Evolutionary conservation across 1,140 invertebrate species (phyloP).

Genomic region (Drosophila malerkotliana): DNA sequence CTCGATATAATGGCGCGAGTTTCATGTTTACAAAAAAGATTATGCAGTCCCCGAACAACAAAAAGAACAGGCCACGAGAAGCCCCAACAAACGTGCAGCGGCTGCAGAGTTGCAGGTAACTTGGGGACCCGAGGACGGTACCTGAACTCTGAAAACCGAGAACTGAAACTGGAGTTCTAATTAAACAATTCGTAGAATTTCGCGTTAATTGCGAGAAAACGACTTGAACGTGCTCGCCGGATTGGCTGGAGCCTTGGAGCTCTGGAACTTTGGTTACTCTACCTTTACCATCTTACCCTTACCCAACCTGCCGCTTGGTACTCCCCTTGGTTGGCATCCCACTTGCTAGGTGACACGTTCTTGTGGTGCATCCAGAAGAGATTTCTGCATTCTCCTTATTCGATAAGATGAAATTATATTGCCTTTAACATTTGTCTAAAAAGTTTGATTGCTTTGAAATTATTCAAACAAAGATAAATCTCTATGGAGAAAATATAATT

Average conservation of each 20-base stretch:
- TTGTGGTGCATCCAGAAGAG: conserved; percentile 1
- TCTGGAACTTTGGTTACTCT: neutral
- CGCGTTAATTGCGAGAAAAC: conserved; percentile 83
- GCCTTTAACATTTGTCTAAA: neutral
- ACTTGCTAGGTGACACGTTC: conserved; percentile 54
- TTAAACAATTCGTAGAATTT: conserved; percentile 84
- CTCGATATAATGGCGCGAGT: conserved; percentile 83
- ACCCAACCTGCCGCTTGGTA: neutral
- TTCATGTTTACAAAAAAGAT: conserved; percentile 83
- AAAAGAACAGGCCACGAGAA: conserved; percentile 26
- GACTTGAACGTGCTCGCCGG: conserved; percentile 72
- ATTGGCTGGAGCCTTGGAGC: conserved; percentile 38
- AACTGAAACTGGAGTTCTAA: conserved; percentile 74
- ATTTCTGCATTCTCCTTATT: neutral
- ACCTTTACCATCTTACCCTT: neutral
- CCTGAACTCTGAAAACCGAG: conserved; percentile 30
- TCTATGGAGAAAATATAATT: neutral
- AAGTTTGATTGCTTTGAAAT: neutral
- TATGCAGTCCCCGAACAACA: conserved; percentile 57
- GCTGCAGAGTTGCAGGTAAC: conserved; percentile 29
- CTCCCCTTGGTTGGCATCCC: neutral
- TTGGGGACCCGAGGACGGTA: conserved; percentile 19
- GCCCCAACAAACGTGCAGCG: conserved; percentile 60
- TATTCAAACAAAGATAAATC: neutral
- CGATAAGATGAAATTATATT: neutral